Evolutionary conservation across 1,140 invertebrate species (phyloP).

Genomic region (Chelonus insularis): DNA sequence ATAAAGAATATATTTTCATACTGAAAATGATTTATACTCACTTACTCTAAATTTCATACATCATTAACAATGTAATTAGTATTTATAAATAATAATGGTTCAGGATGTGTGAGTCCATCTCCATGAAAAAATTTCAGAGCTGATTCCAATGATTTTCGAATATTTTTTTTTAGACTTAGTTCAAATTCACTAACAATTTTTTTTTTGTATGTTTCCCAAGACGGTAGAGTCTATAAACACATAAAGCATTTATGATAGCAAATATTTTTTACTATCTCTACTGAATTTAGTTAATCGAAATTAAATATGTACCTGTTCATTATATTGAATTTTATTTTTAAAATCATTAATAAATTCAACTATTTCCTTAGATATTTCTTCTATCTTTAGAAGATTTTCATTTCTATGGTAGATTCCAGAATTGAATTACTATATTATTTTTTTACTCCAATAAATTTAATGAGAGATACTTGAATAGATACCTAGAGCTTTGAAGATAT

Average conservation of each 20-base stretch:
- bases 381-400: too few relatives aligned
- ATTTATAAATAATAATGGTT: slow-evolving; percentile 10
- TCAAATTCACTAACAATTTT: slow-evolving; percentile 10
- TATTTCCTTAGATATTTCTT: too few relatives aligned
- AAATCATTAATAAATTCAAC: too few relatives aligned
- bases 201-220: slow-evolving; percentile 13
- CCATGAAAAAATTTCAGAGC: slow-evolving; percentile 7
- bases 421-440: too few relatives aligned
- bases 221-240: neutral
- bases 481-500: too few relatives aligned
- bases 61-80: slow-evolving; percentile 8
- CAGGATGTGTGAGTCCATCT: neutral
- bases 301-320: too few relatives aligned
- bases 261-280: too few relatives aligned
- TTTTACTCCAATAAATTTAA: too few relatives aligned
- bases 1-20: neutral
- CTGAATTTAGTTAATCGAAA: too few relatives aligned
- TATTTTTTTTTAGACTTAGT: neutral
- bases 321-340: too few relatives aligned
- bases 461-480: too few relatives aligned
- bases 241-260: neutral
- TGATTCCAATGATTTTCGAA: neutral
- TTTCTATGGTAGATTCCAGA: too few relatives aligned
- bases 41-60: neutral
- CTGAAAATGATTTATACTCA: neutral